A percentile compares a stretch with the other conserved stretches of the same genome.
Conservation (phyloP, 2,888 invertebrate species). For the Tinea trinotella region DNA sequence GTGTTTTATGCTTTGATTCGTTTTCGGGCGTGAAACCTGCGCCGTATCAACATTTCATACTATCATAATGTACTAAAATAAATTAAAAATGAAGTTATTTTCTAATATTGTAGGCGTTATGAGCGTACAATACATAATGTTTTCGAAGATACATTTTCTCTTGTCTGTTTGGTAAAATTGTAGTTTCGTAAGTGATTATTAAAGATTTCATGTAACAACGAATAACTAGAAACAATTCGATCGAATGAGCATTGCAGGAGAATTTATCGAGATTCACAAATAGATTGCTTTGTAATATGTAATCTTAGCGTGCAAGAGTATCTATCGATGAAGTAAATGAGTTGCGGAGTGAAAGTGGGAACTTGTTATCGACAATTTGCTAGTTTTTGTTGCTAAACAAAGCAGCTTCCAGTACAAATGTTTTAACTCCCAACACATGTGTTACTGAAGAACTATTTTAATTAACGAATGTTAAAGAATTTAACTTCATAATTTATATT, state of each 20-base stretch:
- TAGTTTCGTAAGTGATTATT: background rate
- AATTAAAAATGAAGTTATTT: too few relatives aligned
- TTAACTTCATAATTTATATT: too few relatives aligned
- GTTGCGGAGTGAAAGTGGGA: constrained; percentile 55
- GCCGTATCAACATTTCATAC: too few relatives aligned
- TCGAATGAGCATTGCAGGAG: background rate
- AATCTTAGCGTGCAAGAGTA: constrained; percentile 3
- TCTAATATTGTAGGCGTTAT: too few relatives aligned
- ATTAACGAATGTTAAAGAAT: background rate
- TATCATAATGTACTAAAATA: too few relatives aligned
- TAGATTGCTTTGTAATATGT: constrained; percentile 9
- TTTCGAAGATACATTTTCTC: background rate
- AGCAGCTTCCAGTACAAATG: background rate
- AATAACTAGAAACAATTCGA: constrained; percentile 12
- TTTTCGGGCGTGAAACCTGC: too few relatives aligned
- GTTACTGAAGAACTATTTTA: background rate
- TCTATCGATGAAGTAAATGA: constrained; percentile 38
- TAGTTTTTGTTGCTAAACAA: constrained; percentile 29
- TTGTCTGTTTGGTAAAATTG: background rate
- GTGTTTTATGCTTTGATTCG: too few relatives aligned
- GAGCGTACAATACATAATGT: too few relatives aligned
- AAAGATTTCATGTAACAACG: background rate
- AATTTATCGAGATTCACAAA: constrained; percentile 9
- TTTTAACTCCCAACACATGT: background rate
- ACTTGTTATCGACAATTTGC: constrained; percentile 41